Conservation (phyloP, 2,888 invertebrate species). For the Allacma fusca region DNA sequence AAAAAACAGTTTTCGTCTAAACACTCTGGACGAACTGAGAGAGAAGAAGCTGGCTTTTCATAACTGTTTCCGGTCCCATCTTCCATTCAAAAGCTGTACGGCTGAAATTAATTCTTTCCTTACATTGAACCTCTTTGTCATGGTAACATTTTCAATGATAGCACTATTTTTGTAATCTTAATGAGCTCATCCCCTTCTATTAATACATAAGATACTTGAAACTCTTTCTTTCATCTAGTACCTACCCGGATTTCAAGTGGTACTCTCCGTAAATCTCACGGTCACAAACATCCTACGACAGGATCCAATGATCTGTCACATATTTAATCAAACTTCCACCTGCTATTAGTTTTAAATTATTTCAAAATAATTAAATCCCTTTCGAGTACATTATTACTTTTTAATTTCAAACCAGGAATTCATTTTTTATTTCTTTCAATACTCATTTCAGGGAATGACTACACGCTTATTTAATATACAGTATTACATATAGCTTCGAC, state of each 20-base stretch:
- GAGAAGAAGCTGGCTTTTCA: neutral
- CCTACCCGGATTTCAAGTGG: neutral
- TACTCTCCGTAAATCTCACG: neutral
- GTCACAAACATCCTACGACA: too few relatives aligned
- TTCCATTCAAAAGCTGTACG: neutral
- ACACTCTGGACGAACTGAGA: neutral
- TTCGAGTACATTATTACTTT: too few relatives aligned
- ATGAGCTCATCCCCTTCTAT: neutral
- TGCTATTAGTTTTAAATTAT: too few relatives aligned
- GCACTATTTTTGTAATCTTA: conserved; percentile 3
- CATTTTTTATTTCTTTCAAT: too few relatives aligned
- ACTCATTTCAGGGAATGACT: too few relatives aligned
- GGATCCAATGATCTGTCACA: too few relatives aligned
- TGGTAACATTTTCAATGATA: conserved; percentile 14
- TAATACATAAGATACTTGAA: neutral
- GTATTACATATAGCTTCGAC: too few relatives aligned
- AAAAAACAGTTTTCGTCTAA: neutral
- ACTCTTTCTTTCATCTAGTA: neutral
- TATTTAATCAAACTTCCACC: too few relatives aligned
- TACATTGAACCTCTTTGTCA: conserved; percentile 16
- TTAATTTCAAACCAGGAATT: too few relatives aligned
- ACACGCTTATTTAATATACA: too few relatives aligned
- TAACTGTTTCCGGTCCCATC: neutral
- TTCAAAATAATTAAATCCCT: too few relatives aligned
- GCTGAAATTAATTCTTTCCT: neutral